A percentile compares a stretch with the other conserved stretches of the same genome.
Evolutionary conservation across 92 coral and sea anemone genomes (phyloP).

Genomic region (Phymanthus crucifer): DNA sequence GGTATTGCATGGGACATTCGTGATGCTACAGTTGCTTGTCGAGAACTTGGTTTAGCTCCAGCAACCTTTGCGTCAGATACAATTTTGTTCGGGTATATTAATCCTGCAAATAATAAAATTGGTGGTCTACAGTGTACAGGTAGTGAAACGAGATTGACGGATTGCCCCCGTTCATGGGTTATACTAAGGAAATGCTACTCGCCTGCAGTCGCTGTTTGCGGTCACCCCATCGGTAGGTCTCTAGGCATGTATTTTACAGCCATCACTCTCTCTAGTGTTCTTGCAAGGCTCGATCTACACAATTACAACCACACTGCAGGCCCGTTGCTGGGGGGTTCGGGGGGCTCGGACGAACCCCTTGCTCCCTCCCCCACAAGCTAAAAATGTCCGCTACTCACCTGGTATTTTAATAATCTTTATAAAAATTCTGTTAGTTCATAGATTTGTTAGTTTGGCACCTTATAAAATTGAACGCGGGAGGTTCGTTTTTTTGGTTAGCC

Average conservation of each 20-base stretch:
- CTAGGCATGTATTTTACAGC: background rate
- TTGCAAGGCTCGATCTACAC: background rate
- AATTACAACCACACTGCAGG: background rate
- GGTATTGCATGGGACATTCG: too few relatives aligned
- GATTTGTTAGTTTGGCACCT: too few relatives aligned
- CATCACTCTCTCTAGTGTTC: too few relatives aligned
- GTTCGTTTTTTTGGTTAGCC: too few relatives aligned
- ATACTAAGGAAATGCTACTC: background rate
- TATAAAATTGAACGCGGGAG: too few relatives aligned
- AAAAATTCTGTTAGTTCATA: too few relatives aligned
- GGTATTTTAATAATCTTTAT: too few relatives aligned
- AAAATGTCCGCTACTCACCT: too few relatives aligned
- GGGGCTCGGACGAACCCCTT: too few relatives aligned
- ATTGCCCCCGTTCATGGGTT: background rate
- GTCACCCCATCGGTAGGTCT: background rate
- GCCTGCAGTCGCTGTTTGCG: slow-evolving; percentile 1
- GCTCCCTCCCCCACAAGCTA: too few relatives aligned
- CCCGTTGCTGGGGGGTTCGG: too few relatives aligned
- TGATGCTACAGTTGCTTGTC: background rate
- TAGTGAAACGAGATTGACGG: background rate
- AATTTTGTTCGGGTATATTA: background rate
- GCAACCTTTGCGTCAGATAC: background rate
- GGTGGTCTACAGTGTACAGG: background rate
- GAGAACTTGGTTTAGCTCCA: background rate
- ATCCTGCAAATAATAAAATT: background rate